These are phyloP conservation scores for Anagyrus pseudococci DNA, from an alignment of 2,888 invertebrate species.

Conservation along the genomic window DNA sequence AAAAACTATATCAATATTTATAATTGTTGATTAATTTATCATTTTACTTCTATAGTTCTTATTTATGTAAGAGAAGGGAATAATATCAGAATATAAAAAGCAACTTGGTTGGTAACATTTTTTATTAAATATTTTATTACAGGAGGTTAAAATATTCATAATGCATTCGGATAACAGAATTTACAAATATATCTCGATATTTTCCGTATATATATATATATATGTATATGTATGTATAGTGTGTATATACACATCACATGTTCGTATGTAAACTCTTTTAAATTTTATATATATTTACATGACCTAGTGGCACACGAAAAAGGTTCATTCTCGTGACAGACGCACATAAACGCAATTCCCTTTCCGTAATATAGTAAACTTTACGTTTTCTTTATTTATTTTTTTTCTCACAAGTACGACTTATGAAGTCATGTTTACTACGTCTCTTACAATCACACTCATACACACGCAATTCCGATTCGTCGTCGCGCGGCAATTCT, in stretches of 20 bases:
- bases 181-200: slow-evolving; percentile 59
- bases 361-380: slow-evolving; percentile 1
- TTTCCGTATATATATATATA: slow-evolving; percentile 30
- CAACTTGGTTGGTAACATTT: slow-evolving; percentile 57
- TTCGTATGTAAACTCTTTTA: slow-evolving; percentile 52
- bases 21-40: too few species aligned
- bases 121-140: slow-evolving; percentile 61
- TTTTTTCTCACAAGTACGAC: too few species aligned
- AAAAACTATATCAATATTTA: too few species aligned
- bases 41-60: too few species aligned
- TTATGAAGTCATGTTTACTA: not conserved
- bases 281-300: slow-evolving; percentile 53
- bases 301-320: slow-evolving; percentile 53
- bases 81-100: slow-evolving; percentile 1
- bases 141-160: slow-evolving; percentile 61
- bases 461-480: slow-evolving; percentile 5
- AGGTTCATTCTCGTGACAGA: slow-evolving; percentile 17
- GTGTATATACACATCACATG: slow-evolving; percentile 55
- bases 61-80: too few species aligned
- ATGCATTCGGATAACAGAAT: slow-evolving; percentile 60
- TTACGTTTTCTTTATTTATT: too few species aligned
- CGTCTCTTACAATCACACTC: not conserved
- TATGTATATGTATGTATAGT: slow-evolving; percentile 48
- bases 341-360: slow-evolving; percentile 12
- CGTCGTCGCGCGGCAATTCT: slow-evolving; percentile 10